Conservation (phyloP, 2,797 vertebrate genomes). For the Acrocephalus scirpaceus region DNA sequence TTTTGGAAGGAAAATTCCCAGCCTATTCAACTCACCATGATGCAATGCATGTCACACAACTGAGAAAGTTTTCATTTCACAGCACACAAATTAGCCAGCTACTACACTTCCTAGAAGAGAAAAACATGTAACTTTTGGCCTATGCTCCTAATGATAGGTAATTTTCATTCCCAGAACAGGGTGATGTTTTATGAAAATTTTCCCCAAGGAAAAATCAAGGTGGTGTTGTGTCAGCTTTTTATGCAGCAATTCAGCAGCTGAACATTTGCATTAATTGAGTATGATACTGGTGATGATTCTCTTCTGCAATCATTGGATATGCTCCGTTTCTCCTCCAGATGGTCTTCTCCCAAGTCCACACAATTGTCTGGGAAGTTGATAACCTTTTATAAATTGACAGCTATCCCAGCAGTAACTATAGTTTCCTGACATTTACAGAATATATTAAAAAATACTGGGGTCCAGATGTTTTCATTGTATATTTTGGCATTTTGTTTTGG, state of each 20-base stretch:
- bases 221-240: constrained; percentile 37
- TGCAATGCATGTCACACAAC: neutral
- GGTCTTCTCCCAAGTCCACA: constrained; percentile 5
- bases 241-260: constrained; percentile 1
- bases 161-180: neutral
- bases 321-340: constrained; percentile 57
- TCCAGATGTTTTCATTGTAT: neutral
- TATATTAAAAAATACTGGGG: neutral
- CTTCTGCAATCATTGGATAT: constrained; percentile 20
- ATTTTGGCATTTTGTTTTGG: neutral
- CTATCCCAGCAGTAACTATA: neutral
- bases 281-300: constrained; percentile 38
- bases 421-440: neutral
- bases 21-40: neutral
- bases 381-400: neutral
- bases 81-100: neutral
- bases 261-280: constrained; percentile 45
- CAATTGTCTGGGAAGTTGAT: constrained; percentile 13
- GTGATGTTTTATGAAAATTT: neutral
- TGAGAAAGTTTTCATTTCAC: neutral
- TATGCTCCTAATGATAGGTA: neutral
- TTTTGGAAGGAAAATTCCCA: neutral
- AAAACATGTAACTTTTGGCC: neutral
- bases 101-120: neutral
- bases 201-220: constrained; percentile 52